Percentiles rank a stretch among this genome's conserved stretches.
phyloP scores from a whole-genome alignment of 2,113 vertebrate genomes.

The Chitala chitala region DNA sequence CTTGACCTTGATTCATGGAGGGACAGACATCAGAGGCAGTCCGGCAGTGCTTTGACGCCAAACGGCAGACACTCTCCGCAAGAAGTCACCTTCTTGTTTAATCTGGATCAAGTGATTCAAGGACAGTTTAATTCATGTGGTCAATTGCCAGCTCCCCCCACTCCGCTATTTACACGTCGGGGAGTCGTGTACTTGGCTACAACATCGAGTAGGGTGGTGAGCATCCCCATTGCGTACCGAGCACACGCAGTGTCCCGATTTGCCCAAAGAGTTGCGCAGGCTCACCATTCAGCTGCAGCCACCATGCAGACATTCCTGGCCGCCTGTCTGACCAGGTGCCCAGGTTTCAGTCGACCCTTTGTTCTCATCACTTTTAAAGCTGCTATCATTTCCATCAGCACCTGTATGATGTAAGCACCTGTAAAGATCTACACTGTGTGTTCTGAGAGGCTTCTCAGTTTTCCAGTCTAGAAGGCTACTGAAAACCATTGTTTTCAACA shows the following conservation, averaged over 20 bases:
- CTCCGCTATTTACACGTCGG: neutral
- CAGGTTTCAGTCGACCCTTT: neutral
- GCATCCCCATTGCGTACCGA: no score
- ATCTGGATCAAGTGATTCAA: slow-evolving; percentile 10
- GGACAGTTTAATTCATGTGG: neutral
- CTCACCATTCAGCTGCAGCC: no score
- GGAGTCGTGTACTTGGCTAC: neutral
- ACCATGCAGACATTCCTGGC: neutral
- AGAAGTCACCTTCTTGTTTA: neutral
- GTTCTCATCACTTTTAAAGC: neutral
- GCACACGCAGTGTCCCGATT: no score
- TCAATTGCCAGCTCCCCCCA: neutral
- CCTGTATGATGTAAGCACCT: neutral
- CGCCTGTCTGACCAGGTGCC: neutral
- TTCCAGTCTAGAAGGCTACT: no score
- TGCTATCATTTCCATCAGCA: neutral
- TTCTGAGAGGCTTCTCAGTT: no score
- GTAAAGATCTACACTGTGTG: neutral
- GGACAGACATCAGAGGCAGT: no score
- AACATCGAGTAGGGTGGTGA: neutral
- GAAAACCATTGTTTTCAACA: no score
- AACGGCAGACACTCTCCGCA: neutral
- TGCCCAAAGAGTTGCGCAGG: no score
- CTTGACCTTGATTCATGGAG: no score
- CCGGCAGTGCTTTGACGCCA: no score